Conservation (phyloP, 2,113 vertebrate species). For the Leucopsar rothschildi region DNA sequence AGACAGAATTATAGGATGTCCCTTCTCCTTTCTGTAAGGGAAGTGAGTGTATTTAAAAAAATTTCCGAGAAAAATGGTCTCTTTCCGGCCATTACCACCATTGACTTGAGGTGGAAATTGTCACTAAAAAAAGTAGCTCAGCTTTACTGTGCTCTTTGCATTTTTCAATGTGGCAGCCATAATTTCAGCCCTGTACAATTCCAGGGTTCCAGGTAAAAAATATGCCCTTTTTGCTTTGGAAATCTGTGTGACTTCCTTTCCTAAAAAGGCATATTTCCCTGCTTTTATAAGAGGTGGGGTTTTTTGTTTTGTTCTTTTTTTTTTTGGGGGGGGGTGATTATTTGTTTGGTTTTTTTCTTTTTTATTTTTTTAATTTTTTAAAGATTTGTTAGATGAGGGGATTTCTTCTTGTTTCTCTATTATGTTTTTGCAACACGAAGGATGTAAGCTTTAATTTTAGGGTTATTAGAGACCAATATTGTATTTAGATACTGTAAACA, state of each 20-base stretch:
- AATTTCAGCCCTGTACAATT: background rate
- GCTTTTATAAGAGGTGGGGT: background rate
- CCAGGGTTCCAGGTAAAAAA: background rate
- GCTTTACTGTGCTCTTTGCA: background rate
- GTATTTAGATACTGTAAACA: background rate
- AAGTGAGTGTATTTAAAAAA: background rate
- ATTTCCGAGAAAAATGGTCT: background rate
- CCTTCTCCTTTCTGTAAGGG: background rate
- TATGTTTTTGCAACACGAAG: background rate
- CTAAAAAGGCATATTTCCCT: background rate
- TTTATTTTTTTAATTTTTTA: too few relatives aligned
- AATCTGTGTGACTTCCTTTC: background rate
- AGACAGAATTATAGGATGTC: background rate
- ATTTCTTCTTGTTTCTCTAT: background rate
- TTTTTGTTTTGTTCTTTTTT: too few relatives aligned
- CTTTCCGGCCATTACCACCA: background rate
- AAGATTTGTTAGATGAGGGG: background rate
- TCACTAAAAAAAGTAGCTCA: background rate
- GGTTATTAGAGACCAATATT: background rate
- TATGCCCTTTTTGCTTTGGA: background rate
- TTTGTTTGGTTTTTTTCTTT: too few relatives aligned
- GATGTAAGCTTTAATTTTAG: background rate
- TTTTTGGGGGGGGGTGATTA: too few relatives aligned
- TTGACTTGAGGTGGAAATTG: background rate
- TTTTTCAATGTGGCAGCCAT: background rate